phyloP scores from a whole-genome alignment of 1,140 invertebrate genomes.

The Drosophila parabipectinata region DNA sequence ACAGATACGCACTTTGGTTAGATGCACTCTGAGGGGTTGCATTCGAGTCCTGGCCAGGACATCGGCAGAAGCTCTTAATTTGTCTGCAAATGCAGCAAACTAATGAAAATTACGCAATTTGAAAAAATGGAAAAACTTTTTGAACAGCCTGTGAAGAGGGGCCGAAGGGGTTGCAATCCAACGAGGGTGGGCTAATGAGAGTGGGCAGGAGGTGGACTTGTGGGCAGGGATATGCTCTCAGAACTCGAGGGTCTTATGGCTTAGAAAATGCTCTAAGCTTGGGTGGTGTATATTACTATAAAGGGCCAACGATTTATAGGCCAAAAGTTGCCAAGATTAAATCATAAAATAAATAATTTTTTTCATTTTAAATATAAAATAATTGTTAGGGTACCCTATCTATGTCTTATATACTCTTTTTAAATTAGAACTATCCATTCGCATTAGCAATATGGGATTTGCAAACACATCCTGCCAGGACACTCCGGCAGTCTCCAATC shows the following conservation, averaged over 20 bases:
- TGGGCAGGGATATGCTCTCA: background rate
- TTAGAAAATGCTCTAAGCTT: background rate
- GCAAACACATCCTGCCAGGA: conserved; percentile 27
- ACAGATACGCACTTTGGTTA: conserved; percentile 71
- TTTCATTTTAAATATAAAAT: too few species aligned
- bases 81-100: conserved; percentile 76
- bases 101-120: conserved; percentile 82
- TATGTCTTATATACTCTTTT: background rate
- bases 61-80: conserved; percentile 68
- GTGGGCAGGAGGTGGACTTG: background rate
- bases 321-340: background rate
- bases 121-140: conserved; percentile 67
- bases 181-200: conserved; percentile 7
- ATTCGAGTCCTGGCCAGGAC: background rate
- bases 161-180: background rate
- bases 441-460: conserved; percentile 24
- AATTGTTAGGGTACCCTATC: too few species aligned
- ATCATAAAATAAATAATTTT: too few species aligned
- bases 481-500: conserved; percentile 35
- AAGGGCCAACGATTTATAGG: too few species aligned
- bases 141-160: conserved; percentile 7
- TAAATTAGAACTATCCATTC: conserved; percentile 27
- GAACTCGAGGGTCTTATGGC: background rate
- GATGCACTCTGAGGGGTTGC: conserved; percentile 10
- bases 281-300: background rate